Percentiles rank a stretch among this genome's conserved stretches.
Evolutionary conservation across 2,888 invertebrate genomes (phyloP).

Genomic region (Bembecia ichneumoniformis): DNA sequence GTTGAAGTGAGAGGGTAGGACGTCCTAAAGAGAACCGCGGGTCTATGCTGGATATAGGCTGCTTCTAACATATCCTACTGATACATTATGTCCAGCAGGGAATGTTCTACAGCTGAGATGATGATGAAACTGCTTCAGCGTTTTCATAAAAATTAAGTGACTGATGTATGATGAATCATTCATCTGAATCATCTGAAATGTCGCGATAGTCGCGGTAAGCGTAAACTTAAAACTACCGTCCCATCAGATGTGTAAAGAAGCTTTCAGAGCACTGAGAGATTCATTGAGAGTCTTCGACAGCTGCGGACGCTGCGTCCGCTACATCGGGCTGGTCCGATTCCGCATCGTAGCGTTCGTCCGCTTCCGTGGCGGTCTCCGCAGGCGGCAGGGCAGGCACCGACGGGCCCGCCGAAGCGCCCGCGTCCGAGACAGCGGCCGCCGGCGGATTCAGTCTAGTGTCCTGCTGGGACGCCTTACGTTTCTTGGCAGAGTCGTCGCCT

Average conservation of each 20-base stretch:
- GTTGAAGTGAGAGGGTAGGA: too few species aligned
- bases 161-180: too few species aligned
- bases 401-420: background rate
- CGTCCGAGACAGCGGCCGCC: background rate
- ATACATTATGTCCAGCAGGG: too few species aligned
- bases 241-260: constrained; percentile 28
- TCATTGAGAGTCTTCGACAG: constrained; percentile 3
- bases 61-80: too few species aligned
- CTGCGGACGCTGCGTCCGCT: constrained; percentile 3
- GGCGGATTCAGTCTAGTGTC: constrained; percentile 7
- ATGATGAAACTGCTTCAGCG: too few species aligned
- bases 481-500: constrained; percentile 40
- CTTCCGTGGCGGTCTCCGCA: constrained; percentile 65
- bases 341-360: constrained; percentile 50
- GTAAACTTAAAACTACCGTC: too few species aligned
- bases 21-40: too few species aligned
- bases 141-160: too few species aligned
- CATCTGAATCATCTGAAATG: constrained; percentile 6
- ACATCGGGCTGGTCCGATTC: constrained; percentile 9
- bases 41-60: too few species aligned
- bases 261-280: background rate
- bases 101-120: too few species aligned
- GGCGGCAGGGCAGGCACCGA: constrained; percentile 29
- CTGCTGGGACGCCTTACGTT: constrained; percentile 30
- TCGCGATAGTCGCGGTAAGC: too few species aligned